phyloP scores from a whole-genome alignment of 2,113 vertebrate genomes.

The Limanda limanda region DNA sequence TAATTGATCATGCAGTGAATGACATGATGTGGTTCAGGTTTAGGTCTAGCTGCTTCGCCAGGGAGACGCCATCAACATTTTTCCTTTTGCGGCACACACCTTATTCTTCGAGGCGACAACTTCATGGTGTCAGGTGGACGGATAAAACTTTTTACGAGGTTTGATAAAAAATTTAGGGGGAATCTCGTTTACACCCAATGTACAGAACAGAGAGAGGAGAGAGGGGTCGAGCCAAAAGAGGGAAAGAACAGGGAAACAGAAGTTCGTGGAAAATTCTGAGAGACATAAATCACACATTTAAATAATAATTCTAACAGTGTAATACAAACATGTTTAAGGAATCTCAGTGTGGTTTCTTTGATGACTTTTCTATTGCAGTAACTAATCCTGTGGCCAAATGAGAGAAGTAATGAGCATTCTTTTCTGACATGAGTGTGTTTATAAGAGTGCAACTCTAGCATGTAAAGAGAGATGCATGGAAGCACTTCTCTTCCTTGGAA shows the following conservation, averaged over 20 bases:
- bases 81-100: slow-evolving; percentile 13
- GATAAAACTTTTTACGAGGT: not conserved
- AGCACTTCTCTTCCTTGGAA: slow-evolving; percentile 78
- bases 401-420: slow-evolving; percentile 82
- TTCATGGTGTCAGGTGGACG: not conserved
- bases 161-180: not conserved
- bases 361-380: slow-evolving; percentile 69
- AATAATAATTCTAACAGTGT: slow-evolving; percentile 71
- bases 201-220: not conserved
- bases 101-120: slow-evolving; percentile 1
- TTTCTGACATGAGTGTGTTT: slow-evolving; percentile 80
- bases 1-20: slow-evolving; percentile 82
- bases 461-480: slow-evolving; percentile 82
- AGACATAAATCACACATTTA: slow-evolving; percentile 67
- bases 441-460: slow-evolving; percentile 78
- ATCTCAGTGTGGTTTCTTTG: slow-evolving; percentile 67
- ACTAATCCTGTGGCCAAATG: slow-evolving; percentile 74
- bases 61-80: slow-evolving; percentile 26
- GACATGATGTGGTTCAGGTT: slow-evolving; percentile 81
- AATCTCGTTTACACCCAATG: slow-evolving; percentile 19
- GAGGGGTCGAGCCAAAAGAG: not conserved
- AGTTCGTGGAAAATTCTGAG: slow-evolving; percentile 47
- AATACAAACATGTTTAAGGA: slow-evolving; percentile 72
- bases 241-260: not conserved
- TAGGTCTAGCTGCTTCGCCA: slow-evolving; percentile 49